Evolutionary conservation across 2,113 vertebrate species (phyloP).

Genomic region (Leptosomus discolor): DNA sequence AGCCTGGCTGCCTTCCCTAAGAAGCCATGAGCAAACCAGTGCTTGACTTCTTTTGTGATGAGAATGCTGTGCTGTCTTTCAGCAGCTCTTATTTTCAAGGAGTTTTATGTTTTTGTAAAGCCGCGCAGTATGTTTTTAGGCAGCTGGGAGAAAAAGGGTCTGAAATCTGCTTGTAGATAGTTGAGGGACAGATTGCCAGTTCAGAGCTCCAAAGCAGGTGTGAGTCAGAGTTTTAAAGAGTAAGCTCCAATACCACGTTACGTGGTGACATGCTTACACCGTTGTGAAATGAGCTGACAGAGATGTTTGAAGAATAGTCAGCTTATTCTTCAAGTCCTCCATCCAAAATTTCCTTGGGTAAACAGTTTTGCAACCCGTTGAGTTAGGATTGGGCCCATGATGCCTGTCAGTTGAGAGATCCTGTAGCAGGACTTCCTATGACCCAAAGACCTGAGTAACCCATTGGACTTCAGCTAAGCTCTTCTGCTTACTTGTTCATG

Average conservation of each 20-base stretch:
- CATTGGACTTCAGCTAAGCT: neutral
- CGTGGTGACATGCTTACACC: constrained; percentile 52
- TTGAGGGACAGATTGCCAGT: constrained; percentile 72
- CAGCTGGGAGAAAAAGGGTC: constrained; percentile 74
- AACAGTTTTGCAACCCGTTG: neutral
- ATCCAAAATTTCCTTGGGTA: neutral
- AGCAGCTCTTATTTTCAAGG: neutral
- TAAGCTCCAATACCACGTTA: constrained; percentile 72
- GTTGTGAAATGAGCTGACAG: neutral
- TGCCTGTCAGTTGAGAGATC: neutral
- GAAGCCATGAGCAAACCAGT: neutral
- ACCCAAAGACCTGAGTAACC: neutral
- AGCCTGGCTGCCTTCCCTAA: neutral
- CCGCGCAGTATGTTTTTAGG: constrained; percentile 32
- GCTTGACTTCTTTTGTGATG: neutral
- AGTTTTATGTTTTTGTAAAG: neutral
- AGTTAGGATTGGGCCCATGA: neutral
- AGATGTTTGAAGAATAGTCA: neutral
- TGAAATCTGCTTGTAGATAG: constrained; percentile 72
- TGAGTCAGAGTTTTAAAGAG: constrained; percentile 76
- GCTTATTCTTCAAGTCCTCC: neutral
- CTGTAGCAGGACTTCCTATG: neutral
- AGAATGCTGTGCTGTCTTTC: neutral
- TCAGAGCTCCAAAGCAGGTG: constrained; percentile 74
- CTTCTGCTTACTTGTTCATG: neutral